Evolutionary conservation across 2,113 vertebrate genomes (phyloP).

Genomic region (Dicerorhinus sumatrensis): DNA sequence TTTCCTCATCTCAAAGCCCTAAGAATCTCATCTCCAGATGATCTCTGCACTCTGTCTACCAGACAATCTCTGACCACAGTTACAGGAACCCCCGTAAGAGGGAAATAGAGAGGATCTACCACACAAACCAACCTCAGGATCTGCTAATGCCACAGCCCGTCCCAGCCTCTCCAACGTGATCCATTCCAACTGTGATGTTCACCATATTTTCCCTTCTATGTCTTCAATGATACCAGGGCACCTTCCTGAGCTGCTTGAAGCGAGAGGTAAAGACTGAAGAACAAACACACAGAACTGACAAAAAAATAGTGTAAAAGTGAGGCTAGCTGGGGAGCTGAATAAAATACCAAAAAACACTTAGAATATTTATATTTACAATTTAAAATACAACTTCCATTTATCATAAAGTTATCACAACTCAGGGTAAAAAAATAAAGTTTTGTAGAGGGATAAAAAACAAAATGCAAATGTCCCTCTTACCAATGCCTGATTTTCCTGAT

Average conservation of each 20-base stretch:
- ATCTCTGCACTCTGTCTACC: background rate
- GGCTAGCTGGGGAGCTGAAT: background rate
- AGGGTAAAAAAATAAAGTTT: background rate
- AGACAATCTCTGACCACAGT: background rate
- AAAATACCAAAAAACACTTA: background rate
- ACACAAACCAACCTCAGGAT: background rate
- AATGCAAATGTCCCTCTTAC: background rate
- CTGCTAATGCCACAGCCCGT: background rate
- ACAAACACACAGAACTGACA: background rate
- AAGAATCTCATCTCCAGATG: background rate
- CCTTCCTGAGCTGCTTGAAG: background rate
- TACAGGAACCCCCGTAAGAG: background rate
- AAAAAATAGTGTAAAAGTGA: background rate
- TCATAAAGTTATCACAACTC: background rate
- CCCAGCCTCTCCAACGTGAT: background rate
- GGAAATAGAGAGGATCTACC: background rate
- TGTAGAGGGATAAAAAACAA: background rate
- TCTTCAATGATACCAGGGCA: background rate
- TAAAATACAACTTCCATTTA: background rate
- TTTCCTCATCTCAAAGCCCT: background rate
- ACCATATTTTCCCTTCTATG: background rate
- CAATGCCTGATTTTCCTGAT: background rate
- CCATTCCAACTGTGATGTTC: background rate
- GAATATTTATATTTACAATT: background rate
- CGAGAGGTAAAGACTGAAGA: background rate